These are phyloP conservation scores for Megalopta genalis DNA, from an alignment of 1,140 invertebrate species.

Conservation along the genomic window DNA sequence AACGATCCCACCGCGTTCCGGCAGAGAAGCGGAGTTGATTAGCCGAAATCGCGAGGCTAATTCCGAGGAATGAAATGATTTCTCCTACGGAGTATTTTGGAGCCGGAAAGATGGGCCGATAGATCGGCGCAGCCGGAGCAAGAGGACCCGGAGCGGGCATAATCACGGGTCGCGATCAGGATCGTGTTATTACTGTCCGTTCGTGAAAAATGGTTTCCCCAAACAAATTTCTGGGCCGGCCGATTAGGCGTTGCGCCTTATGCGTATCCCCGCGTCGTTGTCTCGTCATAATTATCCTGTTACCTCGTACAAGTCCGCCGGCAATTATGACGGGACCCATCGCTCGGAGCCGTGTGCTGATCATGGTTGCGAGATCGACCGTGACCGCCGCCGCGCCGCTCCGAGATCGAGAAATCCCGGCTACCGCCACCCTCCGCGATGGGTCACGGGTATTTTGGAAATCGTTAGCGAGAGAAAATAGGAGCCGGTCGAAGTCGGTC, in stretches of 20 bases:
- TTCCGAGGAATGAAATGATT: slow-evolving; percentile 47
- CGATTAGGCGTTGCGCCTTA: slow-evolving; percentile 41
- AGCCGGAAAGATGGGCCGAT: not conserved
- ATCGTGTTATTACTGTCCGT: slow-evolving; percentile 65
- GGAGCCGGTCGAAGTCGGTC: slow-evolving; percentile 39
- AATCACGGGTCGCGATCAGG: slow-evolving; percentile 58
- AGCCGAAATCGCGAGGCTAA: not conserved
- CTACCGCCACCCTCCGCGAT: not conserved
- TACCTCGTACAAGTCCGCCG: slow-evolving; percentile 53
- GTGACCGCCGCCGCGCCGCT: no score
- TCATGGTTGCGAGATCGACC: no score
- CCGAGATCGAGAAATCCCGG: not conserved
- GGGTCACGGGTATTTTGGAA: slow-evolving; percentile 47
- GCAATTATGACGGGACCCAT: slow-evolving; percentile 55
- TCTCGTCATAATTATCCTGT: slow-evolving; percentile 66
- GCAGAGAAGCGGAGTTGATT: no score
- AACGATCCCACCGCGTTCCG: no score
- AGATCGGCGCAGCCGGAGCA: not conserved
- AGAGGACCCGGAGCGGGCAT: slow-evolving; percentile 39
- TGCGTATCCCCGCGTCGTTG: slow-evolving; percentile 43
- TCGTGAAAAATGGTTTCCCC: slow-evolving; percentile 67
- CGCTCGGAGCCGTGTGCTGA: slow-evolving; percentile 14
- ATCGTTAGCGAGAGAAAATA: slow-evolving; percentile 28
- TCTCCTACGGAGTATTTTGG: not conserved
- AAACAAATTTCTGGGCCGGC: slow-evolving; percentile 63